Evolutionary conservation across 2,797 vertebrate genomes (phyloP), one percentile per base, ranked within the genome.

Genomic region (Smutsia temminckii): DNA sequence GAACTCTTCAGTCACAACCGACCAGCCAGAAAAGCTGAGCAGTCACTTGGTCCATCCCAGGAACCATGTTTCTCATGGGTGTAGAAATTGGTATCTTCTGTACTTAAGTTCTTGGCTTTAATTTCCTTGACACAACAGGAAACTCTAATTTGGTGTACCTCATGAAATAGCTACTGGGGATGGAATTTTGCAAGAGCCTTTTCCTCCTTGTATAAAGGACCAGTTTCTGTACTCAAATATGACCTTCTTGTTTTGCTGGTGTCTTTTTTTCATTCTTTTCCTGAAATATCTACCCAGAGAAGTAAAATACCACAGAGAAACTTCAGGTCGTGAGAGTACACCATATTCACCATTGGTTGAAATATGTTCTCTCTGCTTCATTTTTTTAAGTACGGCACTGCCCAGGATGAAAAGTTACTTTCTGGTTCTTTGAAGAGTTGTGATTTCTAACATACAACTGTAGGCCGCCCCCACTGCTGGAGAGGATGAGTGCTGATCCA

Each of bases 401-500:
- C 18, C 23, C 32, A n/a, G 94, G 83, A 72, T 0, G 6, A n/a
- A 87, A 83, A 89, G 68, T 77, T 80, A 85, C 63, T 75, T 75
- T 96, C 34, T 93, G n/a, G 27, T 61, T 57, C 51, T 91, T 80
- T 79, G 81, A 89, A 88, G 78, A 96, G 40, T 74, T 89, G 37
- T 89, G 81, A 74, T 77, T 89, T 95, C 89, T 79, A 63, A 53
- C 34, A 12, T 72, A 69, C 78, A 68, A 12, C 85, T 74, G 78
- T 88, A 69, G 69, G 57, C 49, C 69, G 5, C 63, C 80, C 34
- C 87, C 27, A 72, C 9, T 94, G 79, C 86, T 86, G 42, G 85
- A 66, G 63, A 95, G n/a, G 42, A 32, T 63, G 37, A 57, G 34
- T n/a, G 55, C 49, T 68, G 32, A 29, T 78, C 77, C 51, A 40